A percentile compares a stretch with the other conserved stretches of the same genome.
These are phyloP conservation scores for Drosophila busckii DNA, from an alignment of 1,140 invertebrate genomes.

Conservation along the genomic window DNA sequence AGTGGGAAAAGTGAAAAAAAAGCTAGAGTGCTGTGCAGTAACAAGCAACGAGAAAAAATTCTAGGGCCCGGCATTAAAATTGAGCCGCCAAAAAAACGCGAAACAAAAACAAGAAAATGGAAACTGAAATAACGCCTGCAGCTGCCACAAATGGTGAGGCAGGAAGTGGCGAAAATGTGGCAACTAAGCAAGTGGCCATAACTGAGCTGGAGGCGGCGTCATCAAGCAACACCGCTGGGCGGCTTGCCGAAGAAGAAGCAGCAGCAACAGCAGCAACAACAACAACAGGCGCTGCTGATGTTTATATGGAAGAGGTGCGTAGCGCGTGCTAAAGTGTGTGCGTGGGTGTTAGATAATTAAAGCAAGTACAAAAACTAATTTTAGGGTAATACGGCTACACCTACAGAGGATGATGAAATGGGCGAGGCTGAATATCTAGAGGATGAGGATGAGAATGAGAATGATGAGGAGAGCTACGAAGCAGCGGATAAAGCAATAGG, in stretches of 20 bases:
- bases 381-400: constrained; percentile 23
- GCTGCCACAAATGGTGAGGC: constrained; percentile 30
- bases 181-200: background rate
- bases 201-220: background rate
- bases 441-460: constrained; percentile 28
- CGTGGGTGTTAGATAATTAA: constrained; percentile 36
- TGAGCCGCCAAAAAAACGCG: constrained; percentile 20
- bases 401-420: constrained; percentile 25
- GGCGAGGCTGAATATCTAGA: constrained; percentile 57
- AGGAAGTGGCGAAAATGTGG: background rate
- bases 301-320: constrained; percentile 19
- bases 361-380: constrained; percentile 19
- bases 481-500: constrained; percentile 18
- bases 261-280: constrained; percentile 12
- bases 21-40: background rate
- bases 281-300: constrained; percentile 4
- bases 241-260: constrained; percentile 8
- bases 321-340: constrained; percentile 6
- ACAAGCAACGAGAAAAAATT: background rate
- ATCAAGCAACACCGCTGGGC: constrained; percentile 3
- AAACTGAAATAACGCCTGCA: constrained; percentile 44
- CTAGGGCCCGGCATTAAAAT: constrained; percentile 15
- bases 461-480: constrained; percentile 7
- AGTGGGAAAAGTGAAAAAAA: background rate
- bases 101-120: constrained; percentile 34